Evolutionary conservation across 2,888 invertebrate species (phyloP).

Genomic region (Orchestes rusci): DNA sequence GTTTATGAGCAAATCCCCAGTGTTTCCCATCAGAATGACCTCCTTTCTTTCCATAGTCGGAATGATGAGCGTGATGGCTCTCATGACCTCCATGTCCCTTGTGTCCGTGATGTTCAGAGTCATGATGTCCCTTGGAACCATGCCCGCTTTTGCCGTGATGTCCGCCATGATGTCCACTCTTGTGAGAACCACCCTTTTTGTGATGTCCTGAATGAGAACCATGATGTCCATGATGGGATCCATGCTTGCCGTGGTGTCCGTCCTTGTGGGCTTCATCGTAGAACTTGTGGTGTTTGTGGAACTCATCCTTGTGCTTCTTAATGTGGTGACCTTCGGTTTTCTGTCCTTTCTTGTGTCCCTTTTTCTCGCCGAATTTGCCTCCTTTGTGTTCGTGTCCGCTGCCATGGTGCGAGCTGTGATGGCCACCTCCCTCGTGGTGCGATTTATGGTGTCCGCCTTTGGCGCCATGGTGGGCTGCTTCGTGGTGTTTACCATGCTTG

Average conservation of each 20-base stretch:
- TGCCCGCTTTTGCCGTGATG: constrained; percentile 75
- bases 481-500: constrained; percentile 66
- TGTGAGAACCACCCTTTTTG: constrained; percentile 72
- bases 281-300: constrained; percentile 81
- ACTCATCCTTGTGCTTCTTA: constrained; percentile 81
- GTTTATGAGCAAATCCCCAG: constrained; percentile 49
- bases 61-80: constrained; percentile 65
- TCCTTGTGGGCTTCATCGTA: constrained; percentile 82
- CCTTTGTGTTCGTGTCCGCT: constrained; percentile 71
- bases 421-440: constrained; percentile 67
- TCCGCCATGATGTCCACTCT: constrained; percentile 69
- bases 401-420: constrained; percentile 69
- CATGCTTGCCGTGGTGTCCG: constrained; percentile 76
- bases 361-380: constrained; percentile 70
- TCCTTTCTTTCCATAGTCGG: constrained; percentile 70
- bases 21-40: constrained; percentile 69
- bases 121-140: constrained; percentile 73
- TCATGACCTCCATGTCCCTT: constrained; percentile 73
- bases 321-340: constrained; percentile 76
- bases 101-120: constrained; percentile 73
- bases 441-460: constrained; percentile 74
- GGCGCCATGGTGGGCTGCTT: constrained; percentile 67
- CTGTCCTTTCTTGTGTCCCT: constrained; percentile 76
- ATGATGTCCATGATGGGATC: constrained; percentile 73
- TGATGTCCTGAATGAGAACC: constrained; percentile 69